Evolutionary conservation across 1,140 invertebrate species (phyloP).

Genomic region (Helicorthomorpha holstii): DNA sequence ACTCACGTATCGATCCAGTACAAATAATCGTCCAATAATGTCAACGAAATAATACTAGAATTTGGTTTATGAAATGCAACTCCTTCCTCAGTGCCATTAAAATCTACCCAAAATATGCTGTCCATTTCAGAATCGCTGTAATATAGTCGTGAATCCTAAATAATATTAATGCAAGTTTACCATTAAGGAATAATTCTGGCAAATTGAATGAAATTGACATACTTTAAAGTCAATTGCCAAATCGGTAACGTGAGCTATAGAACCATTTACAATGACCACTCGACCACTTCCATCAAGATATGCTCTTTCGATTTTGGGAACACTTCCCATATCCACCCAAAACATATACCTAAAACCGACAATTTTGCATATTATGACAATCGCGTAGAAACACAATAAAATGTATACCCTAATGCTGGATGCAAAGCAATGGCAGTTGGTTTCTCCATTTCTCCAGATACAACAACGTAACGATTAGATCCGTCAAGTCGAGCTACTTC

Average conservation of each 20-base stretch:
- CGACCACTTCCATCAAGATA: slow-evolving; percentile 38
- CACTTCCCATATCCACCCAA: slow-evolving; percentile 35
- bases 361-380: neutral
- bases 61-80: slow-evolving; percentile 18
- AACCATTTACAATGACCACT: slow-evolving; percentile 32
- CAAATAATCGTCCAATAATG: slow-evolving; percentile 29
- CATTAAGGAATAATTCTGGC: neutral
- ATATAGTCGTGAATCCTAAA: slow-evolving; percentile 26
- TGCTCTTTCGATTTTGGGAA: slow-evolving; percentile 33
- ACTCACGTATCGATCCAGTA: slow-evolving; percentile 39
- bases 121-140: slow-evolving; percentile 33
- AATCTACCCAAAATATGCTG: slow-evolving; percentile 29
- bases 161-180: too few species aligned
- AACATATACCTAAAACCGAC: slow-evolving; percentile 33
- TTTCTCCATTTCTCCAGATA: slow-evolving; percentile 28
- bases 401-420: slow-evolving; percentile 31
- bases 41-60: slow-evolving; percentile 26
- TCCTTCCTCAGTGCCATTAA: slow-evolving; percentile 29
- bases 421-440: slow-evolving; percentile 41
- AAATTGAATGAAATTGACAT: neutral
- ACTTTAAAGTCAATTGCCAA: slow-evolving; percentile 38
- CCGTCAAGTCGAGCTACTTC: slow-evolving; percentile 34
- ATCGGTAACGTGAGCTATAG: slow-evolving; percentile 32
- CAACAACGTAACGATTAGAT: slow-evolving; percentile 29
- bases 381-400: neutral